Evolutionary conservation across 2,888 invertebrate species (phyloP).

Genomic region (Psylliodes chrysocephalus): DNA sequence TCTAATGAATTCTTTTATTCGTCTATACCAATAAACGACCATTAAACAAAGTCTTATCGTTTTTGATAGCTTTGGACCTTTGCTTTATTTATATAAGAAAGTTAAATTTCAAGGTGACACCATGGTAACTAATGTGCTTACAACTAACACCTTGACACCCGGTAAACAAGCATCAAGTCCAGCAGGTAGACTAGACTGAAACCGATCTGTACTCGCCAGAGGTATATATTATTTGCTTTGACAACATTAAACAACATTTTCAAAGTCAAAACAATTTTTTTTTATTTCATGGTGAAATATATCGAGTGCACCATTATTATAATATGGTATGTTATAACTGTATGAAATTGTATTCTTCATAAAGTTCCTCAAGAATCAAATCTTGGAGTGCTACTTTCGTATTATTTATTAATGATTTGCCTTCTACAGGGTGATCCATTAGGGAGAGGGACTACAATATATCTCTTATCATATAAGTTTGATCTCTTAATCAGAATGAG

Average conservation of each 20-base stretch:
- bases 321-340: too few relatives aligned
- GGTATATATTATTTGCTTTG: conserved; percentile 9
- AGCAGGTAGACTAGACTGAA: conserved; percentile 20
- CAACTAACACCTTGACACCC: conserved; percentile 28
- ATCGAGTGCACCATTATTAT: too few relatives aligned
- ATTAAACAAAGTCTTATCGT: conserved; percentile 28
- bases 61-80: conserved; percentile 26
- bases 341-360: too few relatives aligned
- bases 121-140: conserved; percentile 24
- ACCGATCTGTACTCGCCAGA: conserved; percentile 14
- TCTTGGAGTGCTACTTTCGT: too few relatives aligned
- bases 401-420: too few relatives aligned
- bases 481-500: too few relatives aligned
- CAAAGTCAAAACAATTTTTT: neutral
- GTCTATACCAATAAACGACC: conserved; percentile 18
- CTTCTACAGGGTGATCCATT: too few relatives aligned
- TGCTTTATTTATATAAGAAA: conserved; percentile 29
- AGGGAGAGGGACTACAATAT: too few relatives aligned
- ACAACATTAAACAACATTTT: conserved; percentile 11
- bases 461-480: too few relatives aligned
- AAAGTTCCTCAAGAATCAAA: too few relatives aligned
- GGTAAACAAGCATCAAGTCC: conserved; percentile 29
- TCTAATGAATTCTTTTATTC: conserved; percentile 10
- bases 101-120: conserved; percentile 30
- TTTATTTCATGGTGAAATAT: too few relatives aligned